A percentile compares a stretch with the other conserved stretches of the same genome.
Conservation (phyloP, 2,113 vertebrate species). For the Eonycteris spelaea region DNA sequence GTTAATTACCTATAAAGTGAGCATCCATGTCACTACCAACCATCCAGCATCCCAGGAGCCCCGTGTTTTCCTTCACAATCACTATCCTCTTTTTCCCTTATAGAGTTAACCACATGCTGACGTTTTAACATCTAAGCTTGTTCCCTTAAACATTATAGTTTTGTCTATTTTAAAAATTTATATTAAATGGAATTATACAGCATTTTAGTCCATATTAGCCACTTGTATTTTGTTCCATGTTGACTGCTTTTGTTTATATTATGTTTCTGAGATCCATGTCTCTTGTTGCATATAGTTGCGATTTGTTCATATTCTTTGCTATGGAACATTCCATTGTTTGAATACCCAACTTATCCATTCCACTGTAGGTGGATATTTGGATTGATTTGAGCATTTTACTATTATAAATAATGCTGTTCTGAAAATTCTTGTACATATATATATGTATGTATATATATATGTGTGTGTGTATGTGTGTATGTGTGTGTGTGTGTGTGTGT, state of each 20-base stretch:
- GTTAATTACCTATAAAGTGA: background rate
- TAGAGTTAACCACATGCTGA: background rate
- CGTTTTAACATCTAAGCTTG: background rate
- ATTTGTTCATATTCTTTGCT: background rate
- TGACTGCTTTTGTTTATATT: background rate
- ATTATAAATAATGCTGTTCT: background rate
- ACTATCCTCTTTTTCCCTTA: background rate
- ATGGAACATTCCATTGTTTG: background rate
- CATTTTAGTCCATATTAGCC: background rate
- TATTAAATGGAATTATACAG: background rate
- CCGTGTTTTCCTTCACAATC: background rate
- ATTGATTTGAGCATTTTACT: background rate
- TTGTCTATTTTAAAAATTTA: background rate
- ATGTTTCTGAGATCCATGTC: background rate
- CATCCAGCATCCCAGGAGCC: background rate
- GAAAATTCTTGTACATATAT: background rate
- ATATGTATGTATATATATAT: background rate
- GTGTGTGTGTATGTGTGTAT: background rate
- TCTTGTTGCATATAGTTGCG: background rate
- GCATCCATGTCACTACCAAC: background rate
- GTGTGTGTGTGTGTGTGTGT: background rate
- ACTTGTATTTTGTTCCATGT: background rate
- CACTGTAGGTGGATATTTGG: background rate
- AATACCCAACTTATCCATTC: background rate
- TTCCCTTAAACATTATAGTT: background rate